Percentiles rank a stretch among this genome's conserved stretches.
Conservation (phyloP, 2,113 vertebrate species). For the Melanostigma gelatinosum region DNA sequence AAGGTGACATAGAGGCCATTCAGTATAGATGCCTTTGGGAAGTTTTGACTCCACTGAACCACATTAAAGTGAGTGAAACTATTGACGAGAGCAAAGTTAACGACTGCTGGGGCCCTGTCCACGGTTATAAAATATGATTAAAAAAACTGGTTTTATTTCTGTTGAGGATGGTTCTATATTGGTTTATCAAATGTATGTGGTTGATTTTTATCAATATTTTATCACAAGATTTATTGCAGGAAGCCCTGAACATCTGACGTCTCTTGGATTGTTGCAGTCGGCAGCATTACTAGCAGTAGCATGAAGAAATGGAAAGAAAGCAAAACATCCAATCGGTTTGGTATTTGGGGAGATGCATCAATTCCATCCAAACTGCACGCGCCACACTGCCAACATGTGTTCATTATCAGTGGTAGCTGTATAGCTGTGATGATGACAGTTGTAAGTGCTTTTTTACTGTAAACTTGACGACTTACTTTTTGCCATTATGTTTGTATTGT, state of each 20-base stretch:
- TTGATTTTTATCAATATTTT: not conserved
- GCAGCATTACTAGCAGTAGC: not conserved
- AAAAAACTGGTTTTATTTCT: not conserved
- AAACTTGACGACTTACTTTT: not conserved
- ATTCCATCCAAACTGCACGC: not conserved
- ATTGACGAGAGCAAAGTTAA: not conserved
- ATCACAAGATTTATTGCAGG: not conserved
- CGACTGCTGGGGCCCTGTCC: not conserved
- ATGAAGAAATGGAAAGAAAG: not conserved
- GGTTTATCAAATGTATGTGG: not conserved
- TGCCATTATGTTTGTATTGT: not conserved
- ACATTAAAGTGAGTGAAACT: constrained; percentile 3
- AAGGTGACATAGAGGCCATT: not conserved
- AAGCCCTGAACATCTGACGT: not conserved
- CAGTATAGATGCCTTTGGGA: not conserved
- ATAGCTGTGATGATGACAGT: not conserved
- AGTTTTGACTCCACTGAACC: not conserved
- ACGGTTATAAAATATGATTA: not conserved
- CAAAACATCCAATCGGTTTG: not conserved
- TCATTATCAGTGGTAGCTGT: not conserved
- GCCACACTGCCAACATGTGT: not conserved
- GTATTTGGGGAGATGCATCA: not conserved
- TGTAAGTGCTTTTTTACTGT: not conserved
- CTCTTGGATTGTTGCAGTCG: not conserved
- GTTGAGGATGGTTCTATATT: not conserved